These are phyloP conservation scores for Anoplophora glabripennis DNA, from an alignment of 1,140 invertebrate genomes.

Conservation along the genomic window DNA sequence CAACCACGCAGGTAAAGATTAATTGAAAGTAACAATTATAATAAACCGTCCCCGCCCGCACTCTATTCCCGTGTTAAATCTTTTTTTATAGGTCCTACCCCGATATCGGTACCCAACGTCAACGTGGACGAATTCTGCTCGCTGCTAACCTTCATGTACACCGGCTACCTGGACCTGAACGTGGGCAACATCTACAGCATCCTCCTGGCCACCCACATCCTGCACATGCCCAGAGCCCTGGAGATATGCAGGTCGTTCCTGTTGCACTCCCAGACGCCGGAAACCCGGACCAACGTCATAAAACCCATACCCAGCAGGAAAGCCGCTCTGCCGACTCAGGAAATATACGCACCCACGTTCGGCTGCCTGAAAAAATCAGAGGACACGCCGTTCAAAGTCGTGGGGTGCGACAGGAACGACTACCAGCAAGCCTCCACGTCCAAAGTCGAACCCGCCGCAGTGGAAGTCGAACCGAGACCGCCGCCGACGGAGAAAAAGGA, in stretches of 20 bases:
- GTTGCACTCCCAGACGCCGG: constrained; percentile 40
- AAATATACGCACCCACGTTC: constrained; percentile 28
- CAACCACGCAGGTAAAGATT: constrained; percentile 39
- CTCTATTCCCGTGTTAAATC: not conserved
- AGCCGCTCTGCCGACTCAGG: constrained; percentile 34
- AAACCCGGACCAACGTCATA: constrained; percentile 41
- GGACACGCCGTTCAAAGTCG: constrained; percentile 37
- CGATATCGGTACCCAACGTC: constrained; percentile 57
- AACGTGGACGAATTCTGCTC: constrained; percentile 69
- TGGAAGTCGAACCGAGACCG: constrained; percentile 47
- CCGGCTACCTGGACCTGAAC: constrained; percentile 67
- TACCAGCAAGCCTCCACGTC: constrained; percentile 45
- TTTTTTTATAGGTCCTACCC: constrained; percentile 32
- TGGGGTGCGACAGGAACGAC: constrained; percentile 12
- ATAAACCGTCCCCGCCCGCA: too few species aligned
- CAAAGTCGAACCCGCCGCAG: constrained; percentile 39
- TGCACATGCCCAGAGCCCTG: constrained; percentile 72
- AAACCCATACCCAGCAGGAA: constrained; percentile 53
- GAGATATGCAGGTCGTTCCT: constrained; percentile 61
- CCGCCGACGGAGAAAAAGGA: constrained; percentile 26
- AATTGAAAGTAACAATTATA: too few species aligned
- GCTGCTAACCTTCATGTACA: constrained; percentile 74
- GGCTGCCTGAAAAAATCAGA: constrained; percentile 33
- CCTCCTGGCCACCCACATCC: constrained; percentile 67
- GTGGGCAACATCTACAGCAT: constrained; percentile 72